phyloP scores from a whole-genome alignment of 2,888 invertebrate genomes.

The Diarsia brunnea region DNA sequence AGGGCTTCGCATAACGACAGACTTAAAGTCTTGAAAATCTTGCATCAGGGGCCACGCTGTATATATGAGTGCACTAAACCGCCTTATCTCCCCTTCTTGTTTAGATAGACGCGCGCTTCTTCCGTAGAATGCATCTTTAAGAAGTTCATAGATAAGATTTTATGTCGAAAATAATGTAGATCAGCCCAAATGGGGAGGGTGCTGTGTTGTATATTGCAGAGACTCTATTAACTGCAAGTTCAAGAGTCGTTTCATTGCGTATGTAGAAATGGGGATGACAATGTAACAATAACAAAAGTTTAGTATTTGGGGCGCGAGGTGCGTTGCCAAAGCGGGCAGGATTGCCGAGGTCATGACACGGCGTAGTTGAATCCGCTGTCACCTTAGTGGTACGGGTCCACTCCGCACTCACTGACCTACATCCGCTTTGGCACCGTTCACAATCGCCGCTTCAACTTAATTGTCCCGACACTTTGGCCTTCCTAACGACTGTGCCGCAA shows the following conservation, averaged over 20 bases:
- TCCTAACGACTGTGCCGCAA: conserved; percentile 90
- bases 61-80: conserved; percentile 83
- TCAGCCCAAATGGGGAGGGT: conserved; percentile 71
- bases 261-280: conserved; percentile 53
- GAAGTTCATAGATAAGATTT: conserved; percentile 83
- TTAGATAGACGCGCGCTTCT: conserved; percentile 81
- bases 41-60: conserved; percentile 74
- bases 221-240: conserved; percentile 53
- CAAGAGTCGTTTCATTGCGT: conserved; percentile 54
- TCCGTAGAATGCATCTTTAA: conserved; percentile 85
- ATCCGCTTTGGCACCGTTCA: conserved; percentile 90
- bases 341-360: conserved; percentile 79
- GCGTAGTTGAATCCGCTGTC: conserved; percentile 78
- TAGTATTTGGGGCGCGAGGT: conserved; percentile 68
- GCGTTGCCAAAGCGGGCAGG: conserved; percentile 80
- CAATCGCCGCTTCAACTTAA: conserved; percentile 91
- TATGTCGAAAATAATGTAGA: conserved; percentile 80
- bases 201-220: conserved; percentile 57
- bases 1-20: conserved; percentile 76
- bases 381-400: conserved; percentile 86
- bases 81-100: conserved; percentile 85
- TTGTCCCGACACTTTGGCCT: conserved; percentile 90
- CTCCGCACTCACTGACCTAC: conserved; percentile 88
- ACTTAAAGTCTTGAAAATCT: conserved; percentile 77
- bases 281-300: conserved; percentile 66